phyloP scores from a whole-genome alignment of 2,797 vertebrate genomes.

The Ptychadena robeensis region DNA sequence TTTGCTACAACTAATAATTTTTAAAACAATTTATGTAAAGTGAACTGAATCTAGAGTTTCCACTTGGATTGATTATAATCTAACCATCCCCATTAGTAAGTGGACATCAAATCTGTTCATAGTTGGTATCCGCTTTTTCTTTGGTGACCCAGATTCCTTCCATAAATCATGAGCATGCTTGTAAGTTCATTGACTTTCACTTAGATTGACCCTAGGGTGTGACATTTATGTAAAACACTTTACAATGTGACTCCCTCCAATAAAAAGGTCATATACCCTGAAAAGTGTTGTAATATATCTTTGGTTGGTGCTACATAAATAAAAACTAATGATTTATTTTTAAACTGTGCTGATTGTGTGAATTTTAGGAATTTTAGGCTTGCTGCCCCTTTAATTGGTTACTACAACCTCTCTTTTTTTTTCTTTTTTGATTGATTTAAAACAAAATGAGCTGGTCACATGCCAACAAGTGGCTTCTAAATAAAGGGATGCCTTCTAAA shows the following conservation, averaged over 20 bases:
- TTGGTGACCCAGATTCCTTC: not conserved
- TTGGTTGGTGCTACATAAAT: not conserved
- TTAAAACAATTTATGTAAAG: no score
- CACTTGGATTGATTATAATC: no score
- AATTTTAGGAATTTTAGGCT: not conserved
- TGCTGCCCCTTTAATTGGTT: not conserved
- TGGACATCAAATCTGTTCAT: no score
- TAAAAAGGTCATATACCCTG: no score
- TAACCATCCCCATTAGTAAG: no score
- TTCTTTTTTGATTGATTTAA: not conserved
- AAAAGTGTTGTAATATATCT: not conserved
- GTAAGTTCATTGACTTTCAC: not conserved
- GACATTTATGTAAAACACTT: not conserved
- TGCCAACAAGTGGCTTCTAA: slow-evolving; percentile 49
- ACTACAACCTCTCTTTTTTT: not conserved
- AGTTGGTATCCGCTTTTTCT: no score
- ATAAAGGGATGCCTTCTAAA: slow-evolving; percentile 38
- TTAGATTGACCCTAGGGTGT: not conserved
- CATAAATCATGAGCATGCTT: not conserved
- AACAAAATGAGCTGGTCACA: slow-evolving; percentile 8
- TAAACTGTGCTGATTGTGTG: not conserved
- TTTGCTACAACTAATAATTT: no score
- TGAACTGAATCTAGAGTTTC: no score
- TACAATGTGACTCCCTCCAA: no score
- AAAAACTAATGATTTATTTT: not conserved